Base-by-base conservation (phyloP, 2,888 invertebrate species). In the Amiota minor region DNA sequence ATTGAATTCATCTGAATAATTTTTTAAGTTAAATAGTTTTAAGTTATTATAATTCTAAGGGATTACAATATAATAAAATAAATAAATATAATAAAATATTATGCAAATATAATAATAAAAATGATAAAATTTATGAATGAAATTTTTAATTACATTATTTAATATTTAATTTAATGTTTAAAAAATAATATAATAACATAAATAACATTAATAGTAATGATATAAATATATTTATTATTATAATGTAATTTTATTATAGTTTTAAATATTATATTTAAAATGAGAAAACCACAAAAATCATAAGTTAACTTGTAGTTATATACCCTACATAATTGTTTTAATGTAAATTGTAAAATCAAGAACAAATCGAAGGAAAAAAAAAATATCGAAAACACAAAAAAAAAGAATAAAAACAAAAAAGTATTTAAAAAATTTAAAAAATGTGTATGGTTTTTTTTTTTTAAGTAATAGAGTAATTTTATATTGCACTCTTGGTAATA, bases 21-120 rank as follows among this genome's bases (percentile, higher is more conserved):
- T 79, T 78, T 86, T 83, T 85, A 84, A 86, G 86, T 87, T 86
- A 83, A 83, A 86, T 84, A 86, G 82, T 86, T 85, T 83, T 86
- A 83, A 84, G 83, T 14, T 23, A 23, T 23, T 59, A 35, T 35
- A 59, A 59, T 59, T 35, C 35, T 35, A 59, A 59, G 59, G 20
- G 18, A 18, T 59, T 59, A 20, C 35, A 35, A 71, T 49, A 46
- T 49, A 16, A 18, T 18, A 53, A 72, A 74, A 68, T 74, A 72
- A 78, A 71, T 47, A 67, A 64, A 23, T 72, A 72, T 61, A 35
- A 56, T 16, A 8, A 56, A 56, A 56, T 18, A 20, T 46, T 47
- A 59, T 71, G 65, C 16, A 70, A 71, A 45, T 35, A 35, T 23
- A 3, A 23, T n/a, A 53, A n/a, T n/a, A 53, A 23, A 35, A 35